Evolutionary conservation across 2,113 vertebrate species (phyloP).

Genomic region (Pelvicachromis taeniatus): DNA sequence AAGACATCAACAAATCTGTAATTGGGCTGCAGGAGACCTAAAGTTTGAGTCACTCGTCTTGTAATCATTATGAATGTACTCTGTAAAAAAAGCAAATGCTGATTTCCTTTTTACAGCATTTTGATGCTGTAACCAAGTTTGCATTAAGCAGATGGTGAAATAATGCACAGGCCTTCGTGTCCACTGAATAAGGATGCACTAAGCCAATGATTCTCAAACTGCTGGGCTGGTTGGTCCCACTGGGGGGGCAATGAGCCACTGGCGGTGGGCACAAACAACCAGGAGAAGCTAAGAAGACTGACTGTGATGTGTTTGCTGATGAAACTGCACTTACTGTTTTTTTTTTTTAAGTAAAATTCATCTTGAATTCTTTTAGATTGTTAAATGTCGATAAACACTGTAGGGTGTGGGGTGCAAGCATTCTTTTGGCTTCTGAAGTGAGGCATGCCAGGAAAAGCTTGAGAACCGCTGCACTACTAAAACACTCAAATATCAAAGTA

Average conservation of each 20-base stretch:
- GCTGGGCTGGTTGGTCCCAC: background rate
- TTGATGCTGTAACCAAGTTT: background rate
- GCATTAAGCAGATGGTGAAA: background rate
- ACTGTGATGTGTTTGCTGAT: background rate
- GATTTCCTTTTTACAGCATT: background rate
- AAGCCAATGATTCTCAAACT: background rate
- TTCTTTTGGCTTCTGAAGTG: background rate
- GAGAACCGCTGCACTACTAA: background rate
- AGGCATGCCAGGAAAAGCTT: background rate
- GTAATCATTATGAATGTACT: conserved; percentile 26
- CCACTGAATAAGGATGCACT: background rate
- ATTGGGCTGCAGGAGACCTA: conserved; percentile 49
- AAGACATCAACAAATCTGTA: conserved; percentile 60
- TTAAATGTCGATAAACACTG: background rate
- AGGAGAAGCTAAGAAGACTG: background rate
- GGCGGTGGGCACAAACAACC: background rate
- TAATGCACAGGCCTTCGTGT: background rate
- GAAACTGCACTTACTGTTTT: background rate
- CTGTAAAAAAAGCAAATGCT: background rate
- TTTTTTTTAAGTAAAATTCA: background rate
- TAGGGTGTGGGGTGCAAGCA: background rate
- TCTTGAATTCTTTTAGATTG: background rate
- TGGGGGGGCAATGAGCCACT: background rate
- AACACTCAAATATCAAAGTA: background rate
- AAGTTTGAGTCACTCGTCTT: conserved; percentile 32